Base-by-base conservation (phyloP, 92 coral and sea anemone species). In the Micromussa lordhowensis region DNA sequence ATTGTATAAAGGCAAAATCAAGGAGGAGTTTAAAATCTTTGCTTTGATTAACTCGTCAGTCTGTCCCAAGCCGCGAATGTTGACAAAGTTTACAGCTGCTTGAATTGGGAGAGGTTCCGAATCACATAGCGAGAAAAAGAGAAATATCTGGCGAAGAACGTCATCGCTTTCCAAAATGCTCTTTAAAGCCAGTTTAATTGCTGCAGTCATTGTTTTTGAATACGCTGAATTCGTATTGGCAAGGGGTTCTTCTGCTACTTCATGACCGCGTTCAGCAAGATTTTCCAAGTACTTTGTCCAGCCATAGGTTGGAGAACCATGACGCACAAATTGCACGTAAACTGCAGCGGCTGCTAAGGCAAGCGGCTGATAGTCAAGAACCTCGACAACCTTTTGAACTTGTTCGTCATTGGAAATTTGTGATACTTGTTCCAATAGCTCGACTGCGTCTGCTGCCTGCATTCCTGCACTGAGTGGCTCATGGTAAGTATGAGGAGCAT, bases 291-390 rank as follows among this genome's bases (percentile, higher is more conserved):
- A 91, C 58, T 34, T 82, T 48, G 35, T 38, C 94, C 94, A 91
- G 80, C 51, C 30, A 19, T 77, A 77, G 64, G 26, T 48, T n/a
- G 64, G 15, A 49, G 66, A 77, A 24, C 78, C 75, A 3, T 31
- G 10, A 17, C 26, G 17, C 34, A 14, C 63, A 77, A 54, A 24
- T 12, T 77, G 36, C n/a, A n/a, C 61, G 15, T 48, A 77, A 49
- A 0, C 0, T 36, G 92, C 88, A 68, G 89, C 92, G 72, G 88
- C 84, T 22, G 73, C 51, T 35, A 90, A 53, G 49, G 92, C 81
- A 44, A 90, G 81, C 14, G 92, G 92, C 57, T 90, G 85, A 55
- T 83, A 90, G 29, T 90, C 85, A 0, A 90, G 86, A 35, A 71
- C 36, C 61, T 90, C 86, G 2, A 82, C 92, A 32, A 90, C 86